phyloP scores from a whole-genome alignment of 2,113 vertebrate species.

The Ammodramus savannarum region DNA sequence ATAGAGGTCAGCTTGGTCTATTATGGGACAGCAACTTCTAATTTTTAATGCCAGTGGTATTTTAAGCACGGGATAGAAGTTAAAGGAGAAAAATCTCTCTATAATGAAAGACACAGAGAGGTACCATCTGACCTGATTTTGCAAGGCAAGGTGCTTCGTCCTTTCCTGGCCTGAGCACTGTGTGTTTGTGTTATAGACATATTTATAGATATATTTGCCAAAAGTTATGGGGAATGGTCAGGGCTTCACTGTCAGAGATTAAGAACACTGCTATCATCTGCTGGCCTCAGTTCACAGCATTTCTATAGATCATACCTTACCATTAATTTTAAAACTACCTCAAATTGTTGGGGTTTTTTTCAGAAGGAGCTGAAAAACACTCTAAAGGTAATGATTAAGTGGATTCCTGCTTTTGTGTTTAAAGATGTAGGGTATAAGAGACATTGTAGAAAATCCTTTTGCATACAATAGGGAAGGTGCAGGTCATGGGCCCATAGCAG shows the following conservation, averaged over 20 bases:
- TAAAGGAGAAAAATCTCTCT: neutral
- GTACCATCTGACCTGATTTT: slow-evolving; percentile 42
- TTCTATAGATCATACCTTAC: neutral
- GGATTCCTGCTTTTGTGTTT: neutral
- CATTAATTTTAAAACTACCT: neutral
- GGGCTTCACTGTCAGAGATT: neutral
- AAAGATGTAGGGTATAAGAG: neutral
- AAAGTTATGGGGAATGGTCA: neutral
- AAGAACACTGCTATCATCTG: neutral
- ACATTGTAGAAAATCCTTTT: neutral
- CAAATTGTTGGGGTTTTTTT: neutral
- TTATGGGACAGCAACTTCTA: slow-evolving; percentile 40
- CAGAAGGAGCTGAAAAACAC: neutral
- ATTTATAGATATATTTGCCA: neutral
- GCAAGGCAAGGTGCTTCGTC: neutral
- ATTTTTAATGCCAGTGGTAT: slow-evolving; percentile 45
- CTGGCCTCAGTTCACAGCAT: neutral
- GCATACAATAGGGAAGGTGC: neutral
- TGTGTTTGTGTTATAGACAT: neutral
- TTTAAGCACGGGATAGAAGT: neutral
- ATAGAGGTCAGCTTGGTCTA: slow-evolving; percentile 31
- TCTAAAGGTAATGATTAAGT: neutral
- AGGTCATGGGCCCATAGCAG: rapidly evolving
- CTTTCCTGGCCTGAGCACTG: neutral
- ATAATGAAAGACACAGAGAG: neutral